Evolutionary conservation across 2,797 vertebrate genomes (phyloP).

Genomic region (Sciurus carolinensis): DNA sequence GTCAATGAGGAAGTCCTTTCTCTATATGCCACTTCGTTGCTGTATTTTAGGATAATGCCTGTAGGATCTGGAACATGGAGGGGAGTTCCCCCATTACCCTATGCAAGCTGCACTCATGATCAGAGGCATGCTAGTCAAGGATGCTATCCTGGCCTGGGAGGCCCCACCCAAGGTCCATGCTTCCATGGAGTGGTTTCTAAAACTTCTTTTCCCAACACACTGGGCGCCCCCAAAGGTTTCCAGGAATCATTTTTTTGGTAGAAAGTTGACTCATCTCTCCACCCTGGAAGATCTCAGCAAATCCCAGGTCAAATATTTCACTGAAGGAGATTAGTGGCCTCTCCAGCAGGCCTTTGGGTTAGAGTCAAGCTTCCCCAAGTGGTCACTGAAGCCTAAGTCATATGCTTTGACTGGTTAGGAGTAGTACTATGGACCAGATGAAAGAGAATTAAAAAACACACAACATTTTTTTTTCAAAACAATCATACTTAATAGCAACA

Average conservation of each 20-base stretch:
- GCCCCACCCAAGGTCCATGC: not conserved
- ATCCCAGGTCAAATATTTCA: not conserved
- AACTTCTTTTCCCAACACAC: not conserved
- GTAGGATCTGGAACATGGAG: not conserved
- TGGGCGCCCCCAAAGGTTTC: not conserved
- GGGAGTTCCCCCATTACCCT: not conserved
- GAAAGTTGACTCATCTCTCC: constrained; percentile 17
- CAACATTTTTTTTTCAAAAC: constrained; percentile 8
- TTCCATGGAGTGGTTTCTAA: not conserved
- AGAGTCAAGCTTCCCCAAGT: constrained; percentile 28
- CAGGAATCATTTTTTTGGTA: constrained; percentile 18
- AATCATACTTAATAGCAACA: not conserved
- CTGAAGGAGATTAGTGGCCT: constrained; percentile 12
- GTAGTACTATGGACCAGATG: not conserved
- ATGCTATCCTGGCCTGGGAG: not conserved
- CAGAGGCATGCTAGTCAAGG: not conserved
- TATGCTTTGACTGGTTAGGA: constrained; percentile 10
- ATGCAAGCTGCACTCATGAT: not conserved
- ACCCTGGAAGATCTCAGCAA: constrained; percentile 26
- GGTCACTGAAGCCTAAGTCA: not conserved
- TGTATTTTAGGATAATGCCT: not conserved
- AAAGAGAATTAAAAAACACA: constrained; percentile 48
- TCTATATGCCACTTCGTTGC: not conserved
- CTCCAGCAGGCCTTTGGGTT: not conserved
- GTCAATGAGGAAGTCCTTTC: constrained; percentile 49